Evolutionary conservation across 2,113 vertebrate genomes (phyloP).

Genomic region (Azemiops feae): DNA sequence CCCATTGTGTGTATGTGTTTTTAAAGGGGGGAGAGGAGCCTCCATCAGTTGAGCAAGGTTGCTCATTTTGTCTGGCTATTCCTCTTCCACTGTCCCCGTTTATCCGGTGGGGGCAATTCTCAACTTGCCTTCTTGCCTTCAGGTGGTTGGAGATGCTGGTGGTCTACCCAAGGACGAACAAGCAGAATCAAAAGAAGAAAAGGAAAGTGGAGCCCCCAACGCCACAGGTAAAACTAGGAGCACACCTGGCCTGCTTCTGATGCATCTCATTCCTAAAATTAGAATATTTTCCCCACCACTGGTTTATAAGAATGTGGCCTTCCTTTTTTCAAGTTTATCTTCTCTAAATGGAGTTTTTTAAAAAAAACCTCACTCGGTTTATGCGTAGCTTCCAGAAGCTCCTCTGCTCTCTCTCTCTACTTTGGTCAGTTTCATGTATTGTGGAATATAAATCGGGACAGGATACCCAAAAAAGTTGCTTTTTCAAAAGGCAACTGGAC

Average conservation of each 20-base stretch:
- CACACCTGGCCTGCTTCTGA: rapidly evolving
- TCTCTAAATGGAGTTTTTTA: neutral
- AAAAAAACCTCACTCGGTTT: neutral
- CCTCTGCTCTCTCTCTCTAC: neutral
- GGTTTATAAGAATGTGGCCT: neutral
- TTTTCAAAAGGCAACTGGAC: neutral
- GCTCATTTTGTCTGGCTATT: neutral
- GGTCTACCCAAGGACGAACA: constrained; percentile 93
- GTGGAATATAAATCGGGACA: no score
- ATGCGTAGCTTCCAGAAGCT: neutral
- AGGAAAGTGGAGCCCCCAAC: constrained; percentile 94
- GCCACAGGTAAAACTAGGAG: constrained; percentile 80
- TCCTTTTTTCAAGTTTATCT: neutral
- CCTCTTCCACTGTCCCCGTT: neutral
- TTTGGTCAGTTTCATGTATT: neutral
- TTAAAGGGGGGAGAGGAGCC: neutral
- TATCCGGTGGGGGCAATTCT: neutral
- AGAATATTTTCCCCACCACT: neutral
- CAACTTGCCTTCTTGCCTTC: constrained; percentile 12
- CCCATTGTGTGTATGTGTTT: neutral
- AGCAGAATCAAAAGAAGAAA: constrained; percentile 98
- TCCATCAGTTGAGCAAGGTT: neutral
- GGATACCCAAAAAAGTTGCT: neutral
- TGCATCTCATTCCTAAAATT: neutral
- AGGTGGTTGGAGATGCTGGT: constrained; percentile 95